Evolutionary conservation across 2,888 invertebrate species (phyloP), one percentile per base, ranked within the genome.

Genomic region (Heliconius sara): DNA sequence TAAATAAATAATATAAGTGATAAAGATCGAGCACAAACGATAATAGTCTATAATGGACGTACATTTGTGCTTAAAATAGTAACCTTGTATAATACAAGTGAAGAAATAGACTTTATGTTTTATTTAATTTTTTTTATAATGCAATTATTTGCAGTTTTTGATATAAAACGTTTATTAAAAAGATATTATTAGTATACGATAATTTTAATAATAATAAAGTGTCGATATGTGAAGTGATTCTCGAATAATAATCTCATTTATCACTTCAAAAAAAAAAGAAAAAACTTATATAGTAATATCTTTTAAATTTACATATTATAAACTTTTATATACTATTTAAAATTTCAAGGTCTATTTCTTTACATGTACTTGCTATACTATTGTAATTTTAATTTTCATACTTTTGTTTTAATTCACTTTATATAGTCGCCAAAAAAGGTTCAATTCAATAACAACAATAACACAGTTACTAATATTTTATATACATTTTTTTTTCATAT

Each of bases 11-110:
- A 63, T 19, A n/a, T 47, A 52, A 77, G 77, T 43, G 52, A 52
- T 78, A 76, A 79, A 68, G 19, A 71, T 72, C 60, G 65, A 76
- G 79, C 79, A 79, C 79, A 79, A 79, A 79, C 77, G n/a, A 39
- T 16, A 76, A 30, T 34, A 25, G 34, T 71, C 22, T 65, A 43
- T 52, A 74, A 27, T 79, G 52, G 65, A 70, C 70, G 16, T 73
- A 34, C 7, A 73, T 79, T 77, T 79, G 77, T 79, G 79, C 77
- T 79, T 79, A 79, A 22, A 70, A 22, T 71, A 34, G 19, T 47
- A 57, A 63, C 22, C 77, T 67, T 60, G 3, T 34, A 43, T 57
- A 12, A 34, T 66, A 65, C 47, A 73, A 19, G 30, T 73, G 30
- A 73, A 78, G 78, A 66, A 78, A 65, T 78, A 67, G 66, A 72